Percentiles rank a stretch among this genome's conserved stretches.
These are phyloP conservation scores for Sesamia nonagrioides DNA, from an alignment of 1,140 invertebrate species.

Conservation along the genomic window DNA sequence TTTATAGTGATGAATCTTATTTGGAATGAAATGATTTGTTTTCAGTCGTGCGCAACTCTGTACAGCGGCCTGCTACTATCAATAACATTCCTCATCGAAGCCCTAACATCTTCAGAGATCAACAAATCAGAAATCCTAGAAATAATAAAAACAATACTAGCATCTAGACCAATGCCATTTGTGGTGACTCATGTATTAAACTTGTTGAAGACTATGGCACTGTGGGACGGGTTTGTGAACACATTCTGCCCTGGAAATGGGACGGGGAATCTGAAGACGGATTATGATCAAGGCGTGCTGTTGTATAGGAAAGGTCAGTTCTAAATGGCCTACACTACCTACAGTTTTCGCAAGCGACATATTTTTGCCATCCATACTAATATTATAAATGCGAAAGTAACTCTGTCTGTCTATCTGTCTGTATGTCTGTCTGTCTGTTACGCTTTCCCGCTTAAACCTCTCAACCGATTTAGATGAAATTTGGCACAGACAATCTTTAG, in stretches of 20 bases:
- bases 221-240: constrained; percentile 26
- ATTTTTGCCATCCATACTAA: too few relatives aligned
- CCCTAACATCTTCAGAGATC: not conserved
- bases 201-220: constrained; percentile 54
- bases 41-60: constrained; percentile 69
- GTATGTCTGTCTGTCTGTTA: too few relatives aligned
- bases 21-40: too few relatives aligned
- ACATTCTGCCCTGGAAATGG: constrained; percentile 57
- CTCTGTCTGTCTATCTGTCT: too few relatives aligned
- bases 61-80: constrained; percentile 74
- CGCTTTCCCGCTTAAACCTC: too few relatives aligned
- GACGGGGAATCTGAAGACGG: constrained; percentile 69
- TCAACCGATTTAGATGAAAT: too few relatives aligned
- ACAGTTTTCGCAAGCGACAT: too few relatives aligned
- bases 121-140: constrained; percentile 47
- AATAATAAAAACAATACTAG: constrained; percentile 62
- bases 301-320: constrained; percentile 73
- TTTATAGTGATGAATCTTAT: too few relatives aligned
- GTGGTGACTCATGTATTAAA: constrained; percentile 56
- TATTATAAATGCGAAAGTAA: too few relatives aligned
- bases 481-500: too few relatives aligned
- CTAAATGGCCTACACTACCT: too few relatives aligned
- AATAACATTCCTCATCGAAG: constrained; percentile 56
- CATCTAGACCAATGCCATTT: constrained; percentile 64
- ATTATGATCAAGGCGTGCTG: constrained; percentile 77